phyloP scores from a whole-genome alignment of 2,888 invertebrate genomes.

The Anoncus sp. region DNA sequence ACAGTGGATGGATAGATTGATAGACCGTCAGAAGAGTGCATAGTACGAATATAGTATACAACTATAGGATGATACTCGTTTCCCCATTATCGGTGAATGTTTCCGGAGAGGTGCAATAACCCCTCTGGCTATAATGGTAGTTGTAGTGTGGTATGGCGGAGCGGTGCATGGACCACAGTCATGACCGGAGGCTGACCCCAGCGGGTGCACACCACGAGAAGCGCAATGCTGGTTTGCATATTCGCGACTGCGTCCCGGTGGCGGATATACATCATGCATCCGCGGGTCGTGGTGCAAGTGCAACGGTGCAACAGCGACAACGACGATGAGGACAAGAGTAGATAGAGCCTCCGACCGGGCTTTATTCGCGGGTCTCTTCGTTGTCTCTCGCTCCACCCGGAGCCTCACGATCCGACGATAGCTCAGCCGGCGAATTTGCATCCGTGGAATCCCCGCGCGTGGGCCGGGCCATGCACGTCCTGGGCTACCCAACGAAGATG shows the following conservation, averaged over 20 bases:
- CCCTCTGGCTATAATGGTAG: conserved; percentile 69
- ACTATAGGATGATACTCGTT: conserved; percentile 52
- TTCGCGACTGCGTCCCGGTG: conserved; percentile 78
- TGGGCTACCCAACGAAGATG: conserved; percentile 40
- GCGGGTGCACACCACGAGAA: conserved; percentile 69
- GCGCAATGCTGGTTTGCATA: conserved; percentile 77
- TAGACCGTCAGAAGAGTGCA: conserved; percentile 33
- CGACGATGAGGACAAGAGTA: conserved; percentile 58
- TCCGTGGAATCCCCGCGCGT: conserved; percentile 81
- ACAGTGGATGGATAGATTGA: conserved; percentile 34
- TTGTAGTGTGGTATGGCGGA: conserved; percentile 62
- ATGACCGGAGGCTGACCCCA: conserved; percentile 75
- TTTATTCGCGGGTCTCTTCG: conserved; percentile 62
- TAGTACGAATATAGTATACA: conserved; percentile 32
- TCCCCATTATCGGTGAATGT: conserved; percentile 69
- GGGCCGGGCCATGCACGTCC: conserved; percentile 69
- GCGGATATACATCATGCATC: conserved; percentile 80
- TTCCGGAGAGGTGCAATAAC: conserved; percentile 68
- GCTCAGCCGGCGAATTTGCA: conserved; percentile 81
- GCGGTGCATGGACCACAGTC: conserved; percentile 65
- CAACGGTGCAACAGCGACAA: conserved; percentile 68
- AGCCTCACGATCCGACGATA: conserved; percentile 81
- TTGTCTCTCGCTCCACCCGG: conserved; percentile 63
- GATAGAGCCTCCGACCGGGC: conserved; percentile 52
- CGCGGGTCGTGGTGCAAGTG: conserved; percentile 73